These are phyloP conservation scores for Homalodisca vitripennis DNA, from an alignment of 1,140 invertebrate species.

Conservation along the genomic window DNA sequence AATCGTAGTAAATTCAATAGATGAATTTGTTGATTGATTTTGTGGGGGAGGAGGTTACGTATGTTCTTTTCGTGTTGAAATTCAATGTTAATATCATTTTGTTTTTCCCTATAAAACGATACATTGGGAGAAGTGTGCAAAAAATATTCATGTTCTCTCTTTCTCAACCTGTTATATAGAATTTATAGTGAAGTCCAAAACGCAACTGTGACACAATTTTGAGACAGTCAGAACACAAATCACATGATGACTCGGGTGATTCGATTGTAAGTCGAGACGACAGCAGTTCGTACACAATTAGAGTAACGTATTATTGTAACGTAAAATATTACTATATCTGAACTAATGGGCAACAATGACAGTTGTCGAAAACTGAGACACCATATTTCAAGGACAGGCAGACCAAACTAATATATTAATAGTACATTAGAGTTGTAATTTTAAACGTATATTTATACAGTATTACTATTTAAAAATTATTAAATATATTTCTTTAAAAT, in stretches of 20 bases:
- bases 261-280: not conserved
- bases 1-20: too few species aligned
- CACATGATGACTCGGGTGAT: not conserved
- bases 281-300: conserved; percentile 4
- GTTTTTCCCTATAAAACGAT: too few species aligned
- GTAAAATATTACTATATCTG: not conserved
- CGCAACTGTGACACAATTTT: not conserved
- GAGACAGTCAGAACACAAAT: not conserved
- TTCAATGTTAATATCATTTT: too few species aligned
- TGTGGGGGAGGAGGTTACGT: too few species aligned
- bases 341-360: conserved; percentile 25
- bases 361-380: conserved; percentile 30
- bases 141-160: too few species aligned
- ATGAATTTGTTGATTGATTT: too few species aligned
- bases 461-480: conserved; percentile 35
- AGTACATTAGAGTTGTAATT: conserved; percentile 28
- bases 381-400: conserved; percentile 20
- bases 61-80: too few species aligned
- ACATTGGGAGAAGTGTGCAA: too few species aligned
- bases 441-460: conserved; percentile 39
- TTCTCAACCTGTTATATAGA: too few species aligned
- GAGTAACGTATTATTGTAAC: conserved; percentile 2
- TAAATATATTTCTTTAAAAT: conserved; percentile 31
- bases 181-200: not conserved
- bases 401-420: conserved; percentile 23